phyloP scores from a whole-genome alignment of 2,888 invertebrate species.

The Calliphora vomitoria region DNA sequence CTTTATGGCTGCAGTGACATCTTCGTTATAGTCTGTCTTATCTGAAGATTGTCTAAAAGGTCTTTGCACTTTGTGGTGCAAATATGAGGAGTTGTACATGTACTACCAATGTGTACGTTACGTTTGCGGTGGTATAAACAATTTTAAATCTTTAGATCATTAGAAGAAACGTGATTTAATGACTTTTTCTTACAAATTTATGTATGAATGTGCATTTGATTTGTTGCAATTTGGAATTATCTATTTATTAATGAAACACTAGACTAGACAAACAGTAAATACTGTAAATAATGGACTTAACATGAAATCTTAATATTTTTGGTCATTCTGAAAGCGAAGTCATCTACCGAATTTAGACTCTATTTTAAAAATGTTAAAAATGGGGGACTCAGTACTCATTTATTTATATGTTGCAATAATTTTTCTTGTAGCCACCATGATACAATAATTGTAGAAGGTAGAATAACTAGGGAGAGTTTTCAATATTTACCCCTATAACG shows the following conservation, averaged over 20 bases:
- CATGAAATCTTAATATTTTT: background rate
- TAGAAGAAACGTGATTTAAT: conserved; percentile 62
- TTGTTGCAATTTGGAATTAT: conserved; percentile 23
- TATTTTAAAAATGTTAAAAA: too few species aligned
- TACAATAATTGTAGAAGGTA: too few species aligned
- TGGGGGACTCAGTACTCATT: too few species aligned
- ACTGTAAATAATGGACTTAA: background rate
- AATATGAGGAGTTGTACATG: conserved; percentile 28
- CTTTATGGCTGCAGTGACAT: conserved; percentile 42
- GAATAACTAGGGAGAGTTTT: too few species aligned
- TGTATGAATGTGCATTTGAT: conserved; percentile 15
- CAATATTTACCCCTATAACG: too few species aligned
- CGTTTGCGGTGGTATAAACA: conserved; percentile 26
- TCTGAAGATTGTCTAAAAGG: conserved; percentile 48
- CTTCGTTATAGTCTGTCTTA: conserved; percentile 29
- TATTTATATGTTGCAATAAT: too few species aligned
- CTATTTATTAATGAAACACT: conserved; percentile 11
- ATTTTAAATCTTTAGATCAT: conserved; percentile 54
- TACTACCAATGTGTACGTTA: background rate
- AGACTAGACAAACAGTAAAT: conserved; percentile 22
- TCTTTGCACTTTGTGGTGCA: conserved; percentile 53
- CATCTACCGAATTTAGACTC: too few species aligned
- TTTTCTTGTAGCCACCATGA: too few species aligned
- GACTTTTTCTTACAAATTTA: conserved; percentile 40
- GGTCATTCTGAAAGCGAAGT: background rate